Evolutionary conservation across 2,888 invertebrate genomes (phyloP), one percentile per base, ranked within the genome.

Genomic region (Calliopum simillimum): DNA sequence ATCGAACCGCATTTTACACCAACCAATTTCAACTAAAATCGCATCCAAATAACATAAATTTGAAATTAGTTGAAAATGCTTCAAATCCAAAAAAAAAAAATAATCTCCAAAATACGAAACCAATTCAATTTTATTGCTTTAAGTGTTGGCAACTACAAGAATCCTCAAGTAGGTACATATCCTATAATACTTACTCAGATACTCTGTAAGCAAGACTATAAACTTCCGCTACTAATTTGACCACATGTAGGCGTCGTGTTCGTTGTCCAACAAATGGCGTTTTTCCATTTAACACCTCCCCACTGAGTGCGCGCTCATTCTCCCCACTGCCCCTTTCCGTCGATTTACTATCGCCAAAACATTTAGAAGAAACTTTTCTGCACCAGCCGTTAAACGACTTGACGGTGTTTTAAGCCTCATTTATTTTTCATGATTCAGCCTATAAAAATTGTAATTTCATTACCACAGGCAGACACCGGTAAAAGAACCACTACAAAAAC

Each of bases 391-490:
- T 46, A 46, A 46, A 47, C 25, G 56, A 55, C 66, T 66, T 46
- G 66, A 33, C 64, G 41, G 46, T 16, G 56, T 79, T 80, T 82
- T 79, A 80, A 77, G 80, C 79, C 78, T 79, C 82, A 82, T 82
- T 81, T 82, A 80, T 80, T 81, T 82, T 80, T 79, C 80, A 82
- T 80, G 78, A 73, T 71, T 76, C 74, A 75, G 74, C 76, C 76
- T 76, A 79, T 79, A 77, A 79, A 82, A 81, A 82, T 77, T 80
- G 79, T 79, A 79, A 81, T 82, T 82, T 81, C 80, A 81, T 82
- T 81, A 79, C 79, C 75, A 78, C 75, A 71, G 63, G 74, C 75
- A 73, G 72, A 69, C 70, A 63, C 21, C 25, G 47, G 65, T 71
- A 71, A 73, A 76, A 64, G 51, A 56, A 69, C 53, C 23, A 21